Percentiles rank a stretch among this genome's conserved stretches.
Evolutionary conservation across 2,888 invertebrate genomes (phyloP).

Genomic region (Orchesella flavescens): DNA sequence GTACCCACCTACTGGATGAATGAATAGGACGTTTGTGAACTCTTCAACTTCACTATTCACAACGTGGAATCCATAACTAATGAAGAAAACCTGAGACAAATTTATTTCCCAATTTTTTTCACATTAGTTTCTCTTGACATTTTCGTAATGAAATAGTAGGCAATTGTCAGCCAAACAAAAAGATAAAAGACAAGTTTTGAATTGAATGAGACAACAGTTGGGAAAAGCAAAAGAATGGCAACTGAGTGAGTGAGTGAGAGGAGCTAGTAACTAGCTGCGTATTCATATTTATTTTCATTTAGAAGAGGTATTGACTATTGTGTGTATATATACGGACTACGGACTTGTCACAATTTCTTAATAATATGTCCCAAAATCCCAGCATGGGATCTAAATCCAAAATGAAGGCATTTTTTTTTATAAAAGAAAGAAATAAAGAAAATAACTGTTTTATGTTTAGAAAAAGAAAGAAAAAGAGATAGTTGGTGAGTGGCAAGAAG

Average conservation of each 20-base stretch:
- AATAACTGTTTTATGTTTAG: background rate
- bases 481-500: background rate
- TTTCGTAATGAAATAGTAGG: constrained; percentile 54
- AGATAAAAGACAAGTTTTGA: too few relatives aligned
- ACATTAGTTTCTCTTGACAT: constrained; percentile 32
- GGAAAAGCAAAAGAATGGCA: background rate
- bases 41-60: too few relatives aligned
- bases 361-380: constrained; percentile 53
- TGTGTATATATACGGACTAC: too few relatives aligned
- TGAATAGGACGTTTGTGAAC: too few relatives aligned
- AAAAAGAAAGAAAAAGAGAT: background rate
- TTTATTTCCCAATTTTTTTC: constrained; percentile 9
- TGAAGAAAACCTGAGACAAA: too few relatives aligned
- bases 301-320: too few relatives aligned
- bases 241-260: constrained; percentile 10
- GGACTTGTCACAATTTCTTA: constrained; percentile 36
- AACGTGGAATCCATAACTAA: too few relatives aligned
- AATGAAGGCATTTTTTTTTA: constrained; percentile 9
- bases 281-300: too few relatives aligned
- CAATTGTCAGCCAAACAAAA: background rate
- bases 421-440: background rate
- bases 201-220: too few relatives aligned
- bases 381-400: constrained; percentile 40
- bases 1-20: too few relatives aligned
- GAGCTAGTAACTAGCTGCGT: too few relatives aligned